Base-by-base conservation (phyloP, 2,888 invertebrate species). In the Ormyrus thymus region DNA sequence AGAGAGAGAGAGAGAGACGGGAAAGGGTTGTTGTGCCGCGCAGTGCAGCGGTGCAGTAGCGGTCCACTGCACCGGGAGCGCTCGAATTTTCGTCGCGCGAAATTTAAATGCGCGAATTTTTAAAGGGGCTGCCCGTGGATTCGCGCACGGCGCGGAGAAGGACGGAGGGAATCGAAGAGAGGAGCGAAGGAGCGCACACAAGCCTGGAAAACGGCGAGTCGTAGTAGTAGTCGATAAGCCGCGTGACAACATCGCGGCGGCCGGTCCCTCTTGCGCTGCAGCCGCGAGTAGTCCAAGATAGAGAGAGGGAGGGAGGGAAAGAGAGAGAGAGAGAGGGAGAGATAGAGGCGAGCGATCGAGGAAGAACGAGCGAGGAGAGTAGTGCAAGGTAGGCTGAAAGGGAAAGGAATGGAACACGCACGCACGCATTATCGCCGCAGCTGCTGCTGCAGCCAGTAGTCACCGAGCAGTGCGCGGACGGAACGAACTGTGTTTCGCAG, bases 1-100 rank as follows among this genome's bases (percentile, higher is more conserved):
- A 76, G 68, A 82, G 81, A 79, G 78, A 79, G 61, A 70, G 50
- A 74, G 62, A 71, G 46, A 66, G 10, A 9, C 13, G 48, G 15
- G 58, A 59, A 68, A 51, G 65, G 62, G 53, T 61, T 55, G 68
- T 55, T 45, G 55, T 13, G 55, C 45, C 43, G 15, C 43, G 15
- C n/a, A 1, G 55, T 11, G 46, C 7, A 46, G 29, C 29, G 29
- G 29, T 55, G 46, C 59, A 15, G 56, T 55, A 46, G 71, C 51
- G 48, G 29, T 9, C 48, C 59, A 58, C 15, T 69, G 51, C 66
- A 56, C 29, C 59, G 50, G 29, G 29, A 29, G 29, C 29, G 11
- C 59, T 53, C 56, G 71, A 13, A 51, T 62, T 29, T 61, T 53
- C 53, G 61, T 45, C 61, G 72, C 72, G 62, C 62, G 72, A 72